Evolutionary conservation across 2,113 vertebrate genomes (phyloP), one percentile per base, ranked within the genome.

Genomic region (Gyps fulvus): DNA sequence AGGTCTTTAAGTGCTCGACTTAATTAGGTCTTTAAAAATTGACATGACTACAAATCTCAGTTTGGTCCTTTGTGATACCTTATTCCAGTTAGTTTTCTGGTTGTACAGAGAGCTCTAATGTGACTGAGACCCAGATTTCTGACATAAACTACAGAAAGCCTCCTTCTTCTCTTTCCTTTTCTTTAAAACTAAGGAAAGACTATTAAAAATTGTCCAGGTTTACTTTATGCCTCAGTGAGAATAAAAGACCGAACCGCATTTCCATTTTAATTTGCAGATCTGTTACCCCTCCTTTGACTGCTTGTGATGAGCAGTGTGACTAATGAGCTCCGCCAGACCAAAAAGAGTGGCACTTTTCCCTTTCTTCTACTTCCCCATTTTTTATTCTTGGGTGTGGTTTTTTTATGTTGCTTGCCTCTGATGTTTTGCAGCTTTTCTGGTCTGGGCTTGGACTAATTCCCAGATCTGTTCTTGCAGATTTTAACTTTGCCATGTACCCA

Each of bases 401-500:
- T 97, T 94, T 97, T 80, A 89, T 95, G 91, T 83, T 96, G 84
- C 93, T 95, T 70, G 82, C 94, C 94, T 97, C 95, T 97, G 95
- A 96, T 97, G 96, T 97, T 97, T 93, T 96, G 67, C 91, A 96
- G 96, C 95, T 95, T 97, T 97, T 96, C 81, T 97, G 82, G n/a
- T 90, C 87, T 70, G 81, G 29, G 38, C 81, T 96, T 97, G 95
- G 92, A 96, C 94, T 97, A 96, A 97, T 95, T 96, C 94, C 93
- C 93, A 96, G 95, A 89, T 97, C 59, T 62, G 86, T 92, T 91
- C 92, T 76, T 71, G 50, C 98, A 99, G 99, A 99, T 97, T 99
- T 99, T 96, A 99, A 99, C 96, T 99, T 99, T 36, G 99, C 99
- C 95, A 99, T 99, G 99, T 99, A 99, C 96, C 99, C 99, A 34